Conservation (phyloP, 2,888 invertebrate species). For the Drosophila niveifrons region DNA sequence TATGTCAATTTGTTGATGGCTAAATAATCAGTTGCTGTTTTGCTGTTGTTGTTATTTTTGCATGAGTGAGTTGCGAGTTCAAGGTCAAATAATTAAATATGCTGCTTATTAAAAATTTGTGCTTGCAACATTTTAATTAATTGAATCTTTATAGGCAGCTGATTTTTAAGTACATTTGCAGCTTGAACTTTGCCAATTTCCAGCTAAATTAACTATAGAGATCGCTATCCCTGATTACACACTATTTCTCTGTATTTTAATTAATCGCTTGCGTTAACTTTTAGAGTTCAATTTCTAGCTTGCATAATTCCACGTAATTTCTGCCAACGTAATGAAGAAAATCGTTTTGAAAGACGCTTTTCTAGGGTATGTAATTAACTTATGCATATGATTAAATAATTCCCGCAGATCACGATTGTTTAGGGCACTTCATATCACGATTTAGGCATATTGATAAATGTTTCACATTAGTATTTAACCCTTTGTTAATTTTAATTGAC, state of each 20-base stretch:
- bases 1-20: constrained; percentile 64
- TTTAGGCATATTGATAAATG: background rate
- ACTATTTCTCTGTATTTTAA: background rate
- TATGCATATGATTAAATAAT: constrained; percentile 32
- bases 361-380: constrained; percentile 28
- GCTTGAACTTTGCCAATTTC: constrained; percentile 2
- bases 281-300: background rate
- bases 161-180: background rate
- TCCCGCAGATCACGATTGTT: constrained; percentile 49
- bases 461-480: background rate
- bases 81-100: constrained; percentile 51
- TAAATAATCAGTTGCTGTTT: constrained; percentile 53
- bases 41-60: constrained; percentile 32
- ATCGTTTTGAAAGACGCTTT: background rate
- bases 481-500: too few species aligned
- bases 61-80: constrained; percentile 58
- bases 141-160: background rate
- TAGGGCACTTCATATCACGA: constrained; percentile 19
- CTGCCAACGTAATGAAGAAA: constrained; percentile 1
- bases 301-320: constrained; percentile 10
- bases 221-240: background rate
- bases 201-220: background rate
- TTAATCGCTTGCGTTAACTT: constrained; percentile 7
- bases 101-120: background rate
- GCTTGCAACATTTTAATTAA: constrained; percentile 4